Evolutionary conservation across 2,113 vertebrate genomes (phyloP), one percentile per base, ranked within the genome.

Genomic region (Bufo bufo): DNA sequence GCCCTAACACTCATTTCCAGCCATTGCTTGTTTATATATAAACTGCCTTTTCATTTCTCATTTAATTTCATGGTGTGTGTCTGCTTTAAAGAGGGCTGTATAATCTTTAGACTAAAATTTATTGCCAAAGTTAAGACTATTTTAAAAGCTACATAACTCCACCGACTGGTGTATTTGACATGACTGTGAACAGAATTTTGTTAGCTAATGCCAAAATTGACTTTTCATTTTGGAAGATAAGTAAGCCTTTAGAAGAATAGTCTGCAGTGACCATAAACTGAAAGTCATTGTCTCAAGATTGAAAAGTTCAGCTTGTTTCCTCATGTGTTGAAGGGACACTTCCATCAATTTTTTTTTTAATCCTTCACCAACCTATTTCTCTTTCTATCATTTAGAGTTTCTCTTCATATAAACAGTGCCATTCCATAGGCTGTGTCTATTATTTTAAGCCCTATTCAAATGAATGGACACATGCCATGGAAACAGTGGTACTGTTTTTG

Each of bases 11-110:
- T 52, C 49, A 50, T 54, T 77, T 17, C 23, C 20, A 52, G 59
- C 11, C 77, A 61, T 63, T 17, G 61, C 23, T 77, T 19, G 33
- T 59, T 77, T 59, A 61, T 63, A 78, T 49, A 78, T 63, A 59
- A 61, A 77, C 74, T 43, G 45, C 77, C 49, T 86, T 69, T 86
- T 81, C 61, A 86, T 77, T 50, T 78, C 56, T 86, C 71, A 86
- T 86, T 84, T 66, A 80, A 33, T 69, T 80, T 69, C 14, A 86
- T 80, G 74, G 45, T 86, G 85, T 86, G 77, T 80, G 69, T 69
- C 49, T 10, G 77, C 47, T 86, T 66, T 79, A 80, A 86, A 86
- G 59, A 66, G 65, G 50, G 75, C 52, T 43, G 61, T 86, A 86
- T 86, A 86, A 80, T 69, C 75, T 86, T 17, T 45, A 79, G 77